These are phyloP conservation scores for Dryocosmus kuriphilus DNA, from an alignment of 2,888 invertebrate species.

Conservation along the genomic window DNA sequence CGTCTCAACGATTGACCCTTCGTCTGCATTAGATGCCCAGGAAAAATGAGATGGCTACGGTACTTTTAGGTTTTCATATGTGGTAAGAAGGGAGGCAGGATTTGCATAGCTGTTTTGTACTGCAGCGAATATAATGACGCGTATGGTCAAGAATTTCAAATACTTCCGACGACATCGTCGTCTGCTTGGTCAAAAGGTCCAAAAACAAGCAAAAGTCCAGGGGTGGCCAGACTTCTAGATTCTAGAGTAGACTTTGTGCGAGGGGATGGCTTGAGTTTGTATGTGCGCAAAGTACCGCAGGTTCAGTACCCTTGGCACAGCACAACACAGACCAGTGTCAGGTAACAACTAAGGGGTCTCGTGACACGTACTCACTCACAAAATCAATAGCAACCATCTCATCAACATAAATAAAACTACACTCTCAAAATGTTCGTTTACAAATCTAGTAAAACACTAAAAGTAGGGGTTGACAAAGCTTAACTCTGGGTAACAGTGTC, in stretches of 20 bases:
- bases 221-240: background rate
- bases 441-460: too few species aligned
- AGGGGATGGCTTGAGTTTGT: background rate
- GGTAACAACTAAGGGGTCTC: slow-evolving; percentile 52
- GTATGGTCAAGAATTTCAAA: background rate
- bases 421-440: background rate
- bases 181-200: background rate
- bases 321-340: slow-evolving; percentile 48
- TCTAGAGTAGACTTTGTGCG: background rate
- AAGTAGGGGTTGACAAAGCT: too few species aligned
- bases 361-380: slow-evolving; percentile 49
- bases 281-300: slow-evolving; percentile 13
- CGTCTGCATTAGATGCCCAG: slow-evolving; percentile 17
- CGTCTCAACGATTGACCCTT: background rate
- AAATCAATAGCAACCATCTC: slow-evolving; percentile 45
- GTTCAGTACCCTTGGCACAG: slow-evolving; percentile 26
- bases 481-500: too few species aligned
- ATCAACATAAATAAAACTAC: background rate
- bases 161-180: slow-evolving; percentile 7
- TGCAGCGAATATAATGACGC: slow-evolving; percentile 15
- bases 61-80: slow-evolving; percentile 29
- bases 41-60: slow-evolving; percentile 37
- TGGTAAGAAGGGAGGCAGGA: slow-evolving; percentile 26
- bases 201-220: background rate
- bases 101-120: slow-evolving; percentile 7